A percentile compares a stretch with the other conserved stretches of the same genome.
Evolutionary conservation across 2,797 vertebrate species (phyloP).

Genomic region (Atherinosoma microstoma): DNA sequence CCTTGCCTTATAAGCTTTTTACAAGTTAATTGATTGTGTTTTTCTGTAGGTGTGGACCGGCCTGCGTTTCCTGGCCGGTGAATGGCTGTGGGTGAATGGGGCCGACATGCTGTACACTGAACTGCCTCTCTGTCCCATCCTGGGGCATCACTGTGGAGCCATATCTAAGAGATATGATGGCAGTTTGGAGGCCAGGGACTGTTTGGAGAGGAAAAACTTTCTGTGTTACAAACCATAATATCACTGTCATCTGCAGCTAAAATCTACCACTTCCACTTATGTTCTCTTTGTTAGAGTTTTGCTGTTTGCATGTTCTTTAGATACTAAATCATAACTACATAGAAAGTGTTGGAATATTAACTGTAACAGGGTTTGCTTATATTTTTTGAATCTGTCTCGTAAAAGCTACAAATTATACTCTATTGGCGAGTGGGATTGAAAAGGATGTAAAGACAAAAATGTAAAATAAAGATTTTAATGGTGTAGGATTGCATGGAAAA

Average conservation of each 20-base stretch:
- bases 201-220: constrained; percentile 51
- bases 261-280: neutral
- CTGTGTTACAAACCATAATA: constrained; percentile 44
- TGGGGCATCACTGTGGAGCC: neutral
- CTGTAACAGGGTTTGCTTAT: no score
- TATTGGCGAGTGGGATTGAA: neutral
- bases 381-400: neutral
- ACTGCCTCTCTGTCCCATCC: constrained; percentile 40
- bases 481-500: no score
- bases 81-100: constrained; percentile 65
- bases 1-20: neutral
- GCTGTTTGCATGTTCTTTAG: neutral
- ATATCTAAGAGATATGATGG: neutral
- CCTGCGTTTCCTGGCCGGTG: constrained; percentile 60
- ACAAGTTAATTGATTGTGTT: neutral
- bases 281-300: no score
- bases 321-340: neutral
- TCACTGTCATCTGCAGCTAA: neutral
- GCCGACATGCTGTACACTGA: constrained; percentile 4
- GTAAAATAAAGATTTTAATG: neutral
- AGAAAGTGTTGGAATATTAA: no score
- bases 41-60: constrained; percentile 57
- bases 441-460: neutral
- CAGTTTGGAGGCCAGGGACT: constrained; percentile 24
- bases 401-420: neutral